phyloP scores from a whole-genome alignment of 64 coral and sea anemone genomes.

The Orbicella faveolata region DNA sequence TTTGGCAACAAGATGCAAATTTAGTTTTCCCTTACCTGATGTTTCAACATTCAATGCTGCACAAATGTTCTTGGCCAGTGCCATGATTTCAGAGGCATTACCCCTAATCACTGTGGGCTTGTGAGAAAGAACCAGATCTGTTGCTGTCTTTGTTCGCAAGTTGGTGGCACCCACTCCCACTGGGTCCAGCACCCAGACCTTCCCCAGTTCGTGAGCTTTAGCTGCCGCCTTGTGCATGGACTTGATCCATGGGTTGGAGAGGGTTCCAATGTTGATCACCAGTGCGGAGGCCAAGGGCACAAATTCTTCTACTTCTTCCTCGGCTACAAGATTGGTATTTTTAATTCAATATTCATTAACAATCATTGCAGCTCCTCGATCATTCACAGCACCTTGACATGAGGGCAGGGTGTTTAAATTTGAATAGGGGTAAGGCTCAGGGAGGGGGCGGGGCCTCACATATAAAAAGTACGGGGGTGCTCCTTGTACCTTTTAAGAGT shows the following conservation, averaged over 20 bases:
- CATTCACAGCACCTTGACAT: too few species aligned
- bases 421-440: too few species aligned
- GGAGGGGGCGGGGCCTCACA: too few species aligned
- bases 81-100: slow-evolving; percentile 48
- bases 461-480: too few species aligned
- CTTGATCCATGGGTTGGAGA: slow-evolving; percentile 41
- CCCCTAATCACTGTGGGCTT: slow-evolving; percentile 38
- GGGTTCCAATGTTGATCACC: slow-evolving; percentile 49
- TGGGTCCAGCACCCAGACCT: slow-evolving; percentile 36
- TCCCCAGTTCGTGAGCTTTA: slow-evolving; percentile 13
- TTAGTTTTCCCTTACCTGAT: slow-evolving; percentile 7
- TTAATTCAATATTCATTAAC: not conserved
- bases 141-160: slow-evolving; percentile 36
- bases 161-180: slow-evolving; percentile 34
- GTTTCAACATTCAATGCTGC: slow-evolving; percentile 9
- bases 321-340: not conserved
- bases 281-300: slow-evolving; percentile 10
- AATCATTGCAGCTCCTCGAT: too few species aligned
- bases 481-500: too few species aligned
- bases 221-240: slow-evolving; percentile 46
- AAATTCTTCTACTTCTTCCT: slow-evolving; percentile 54
- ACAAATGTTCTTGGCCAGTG: slow-evolving; percentile 40
- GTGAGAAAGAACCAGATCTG: slow-evolving; percentile 25
- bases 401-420: too few species aligned
- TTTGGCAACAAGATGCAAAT: too few species aligned